phyloP scores from a whole-genome alignment of 2,888 invertebrate species.

The Homarus gammarus region DNA sequence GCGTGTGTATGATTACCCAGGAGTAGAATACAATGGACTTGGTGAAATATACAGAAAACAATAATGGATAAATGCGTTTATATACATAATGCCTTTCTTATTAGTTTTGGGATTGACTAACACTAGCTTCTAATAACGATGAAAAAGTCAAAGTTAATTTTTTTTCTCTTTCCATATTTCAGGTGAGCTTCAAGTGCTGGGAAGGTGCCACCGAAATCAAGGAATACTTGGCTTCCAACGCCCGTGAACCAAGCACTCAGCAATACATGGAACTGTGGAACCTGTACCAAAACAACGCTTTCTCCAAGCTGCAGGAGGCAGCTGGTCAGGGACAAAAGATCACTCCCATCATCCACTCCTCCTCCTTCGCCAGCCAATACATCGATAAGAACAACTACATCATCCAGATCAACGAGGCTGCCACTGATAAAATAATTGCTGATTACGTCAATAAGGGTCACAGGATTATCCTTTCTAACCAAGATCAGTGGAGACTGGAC shows the following conservation, averaged over 20 bases:
- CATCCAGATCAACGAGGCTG: slow-evolving; percentile 83
- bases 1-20: too few species aligned
- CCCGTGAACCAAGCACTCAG: slow-evolving; percentile 76
- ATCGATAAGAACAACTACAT: slow-evolving; percentile 88
- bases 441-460: slow-evolving; percentile 87
- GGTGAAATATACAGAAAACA: too few species aligned
- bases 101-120: too few species aligned
- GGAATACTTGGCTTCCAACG: slow-evolving; percentile 83
- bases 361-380: slow-evolving; percentile 78
- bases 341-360: slow-evolving; percentile 66
- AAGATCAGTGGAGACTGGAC: slow-evolving; percentile 91
- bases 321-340: slow-evolving; percentile 35
- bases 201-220: slow-evolving; percentile 78
- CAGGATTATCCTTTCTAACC: slow-evolving; percentile 89
- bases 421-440: slow-evolving; percentile 83
- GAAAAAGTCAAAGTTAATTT: too few species aligned
- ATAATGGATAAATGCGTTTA: too few species aligned
- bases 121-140: too few species aligned
- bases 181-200: slow-evolving; percentile 76
- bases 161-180: slow-evolving; percentile 1
- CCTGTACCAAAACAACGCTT: slow-evolving; percentile 54
- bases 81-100: too few species aligned
- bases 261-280: slow-evolving; percentile 65
- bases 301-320: slow-evolving; percentile 43
- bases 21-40: too few species aligned